Percentiles rank a stretch among this genome's conserved stretches.
phyloP scores from a whole-genome alignment of 2,888 invertebrate genomes.

The Blomia tropicalis region DNA sequence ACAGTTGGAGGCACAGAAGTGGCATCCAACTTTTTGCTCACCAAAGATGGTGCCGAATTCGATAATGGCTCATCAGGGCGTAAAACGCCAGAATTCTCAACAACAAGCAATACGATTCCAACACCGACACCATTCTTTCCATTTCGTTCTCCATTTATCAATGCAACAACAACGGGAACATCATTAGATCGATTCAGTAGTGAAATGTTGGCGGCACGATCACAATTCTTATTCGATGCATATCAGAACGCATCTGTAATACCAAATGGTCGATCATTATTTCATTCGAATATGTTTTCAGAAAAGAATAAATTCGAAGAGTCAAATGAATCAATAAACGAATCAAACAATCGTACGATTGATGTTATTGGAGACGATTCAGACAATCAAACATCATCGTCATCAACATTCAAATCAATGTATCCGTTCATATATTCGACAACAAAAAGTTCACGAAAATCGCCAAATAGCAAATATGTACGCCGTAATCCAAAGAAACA shows the following conservation, averaged over 20 bases:
- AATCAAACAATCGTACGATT: background rate
- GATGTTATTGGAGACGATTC: conserved; percentile 2
- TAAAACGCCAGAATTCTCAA: background rate
- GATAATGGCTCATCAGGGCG: background rate
- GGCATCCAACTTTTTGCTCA: background rate
- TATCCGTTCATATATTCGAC: background rate
- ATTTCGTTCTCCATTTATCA: background rate
- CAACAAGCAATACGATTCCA: too few relatives aligned
- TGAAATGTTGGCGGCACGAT: background rate
- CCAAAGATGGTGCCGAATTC: background rate
- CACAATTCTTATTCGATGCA: background rate
- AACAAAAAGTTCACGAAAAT: background rate
- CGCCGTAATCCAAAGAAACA: background rate
- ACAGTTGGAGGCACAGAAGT: background rate
- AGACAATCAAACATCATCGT: background rate
- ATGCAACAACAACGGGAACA: background rate
- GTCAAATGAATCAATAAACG: background rate
- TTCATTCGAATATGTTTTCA: background rate
- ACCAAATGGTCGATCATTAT: background rate
- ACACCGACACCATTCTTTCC: background rate
- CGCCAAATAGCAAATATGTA: background rate
- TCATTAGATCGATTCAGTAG: conserved; percentile 12
- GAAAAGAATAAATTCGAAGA: background rate
- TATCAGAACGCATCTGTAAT: background rate
- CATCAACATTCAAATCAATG: background rate